Conservation (phyloP, 2,113 vertebrate species). For the Bungarus multicinctus region DNA sequence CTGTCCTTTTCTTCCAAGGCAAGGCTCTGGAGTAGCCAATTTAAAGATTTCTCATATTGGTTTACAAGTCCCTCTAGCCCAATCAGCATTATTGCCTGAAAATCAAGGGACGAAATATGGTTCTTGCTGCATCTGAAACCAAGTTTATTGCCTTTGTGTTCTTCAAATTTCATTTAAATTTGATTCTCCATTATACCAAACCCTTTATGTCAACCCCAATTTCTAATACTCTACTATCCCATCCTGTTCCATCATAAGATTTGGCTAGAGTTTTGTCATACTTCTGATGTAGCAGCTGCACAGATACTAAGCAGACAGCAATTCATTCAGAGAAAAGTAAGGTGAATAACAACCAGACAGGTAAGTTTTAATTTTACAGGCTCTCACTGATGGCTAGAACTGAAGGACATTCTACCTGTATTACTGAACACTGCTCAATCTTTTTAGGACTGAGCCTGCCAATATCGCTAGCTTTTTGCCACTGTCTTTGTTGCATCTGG, state of each 20-base stretch:
- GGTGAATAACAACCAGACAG: neutral
- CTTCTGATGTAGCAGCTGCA: neutral
- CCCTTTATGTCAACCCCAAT: accelerated
- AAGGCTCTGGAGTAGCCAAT: neutral
- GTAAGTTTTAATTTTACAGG: neutral
- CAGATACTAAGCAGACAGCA: neutral
- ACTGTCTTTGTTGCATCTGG: neutral
- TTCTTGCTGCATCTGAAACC: neutral
- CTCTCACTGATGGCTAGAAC: neutral
- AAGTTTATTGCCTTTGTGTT: neutral
- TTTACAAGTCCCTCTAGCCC: neutral
- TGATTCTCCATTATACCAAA: accelerated
- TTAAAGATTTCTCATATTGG: neutral
- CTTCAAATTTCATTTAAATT: accelerated
- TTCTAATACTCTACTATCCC: accelerated
- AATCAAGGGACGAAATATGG: neutral
- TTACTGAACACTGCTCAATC: neutral
- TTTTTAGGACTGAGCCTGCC: neutral
- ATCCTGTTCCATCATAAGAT: accelerated
- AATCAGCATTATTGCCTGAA: neutral
- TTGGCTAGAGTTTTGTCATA: neutral
- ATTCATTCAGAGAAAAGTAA: neutral
- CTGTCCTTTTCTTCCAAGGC: neutral
- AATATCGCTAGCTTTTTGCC: neutral
- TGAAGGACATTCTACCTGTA: neutral